Evolutionary conservation across 2,797 vertebrate species (phyloP).

Genomic region (Sebastiscus tertius): DNA sequence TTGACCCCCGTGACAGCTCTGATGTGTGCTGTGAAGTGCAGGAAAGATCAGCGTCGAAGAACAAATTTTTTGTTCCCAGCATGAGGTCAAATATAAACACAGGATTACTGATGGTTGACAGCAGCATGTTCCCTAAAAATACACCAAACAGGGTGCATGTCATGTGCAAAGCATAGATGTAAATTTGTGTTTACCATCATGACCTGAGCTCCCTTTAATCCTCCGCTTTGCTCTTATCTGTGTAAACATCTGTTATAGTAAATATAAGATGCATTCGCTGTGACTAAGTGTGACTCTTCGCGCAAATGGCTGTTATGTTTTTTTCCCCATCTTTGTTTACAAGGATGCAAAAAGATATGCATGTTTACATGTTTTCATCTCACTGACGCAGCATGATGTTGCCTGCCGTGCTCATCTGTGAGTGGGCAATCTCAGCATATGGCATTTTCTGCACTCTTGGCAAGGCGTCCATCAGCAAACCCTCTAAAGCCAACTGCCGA

Average conservation of each 20-base stretch:
- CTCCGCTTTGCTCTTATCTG: slow-evolving; percentile 7
- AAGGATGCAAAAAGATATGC: slow-evolving; percentile 28
- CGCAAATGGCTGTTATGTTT: slow-evolving; percentile 31
- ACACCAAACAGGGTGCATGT: neutral
- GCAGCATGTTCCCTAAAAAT: neutral
- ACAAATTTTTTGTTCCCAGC: neutral
- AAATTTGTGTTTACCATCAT: slow-evolving; percentile 42
- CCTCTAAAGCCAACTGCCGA: slow-evolving; percentile 59
- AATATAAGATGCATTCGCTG: neutral
- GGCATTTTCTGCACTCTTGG: slow-evolving; percentile 67
- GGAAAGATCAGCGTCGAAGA: slow-evolving; percentile 22
- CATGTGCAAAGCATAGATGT: neutral
- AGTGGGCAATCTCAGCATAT: slow-evolving; percentile 72
- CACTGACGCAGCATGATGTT: slow-evolving; percentile 61
- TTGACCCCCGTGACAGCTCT: slow-evolving; percentile 57
- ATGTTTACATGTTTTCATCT: slow-evolving; percentile 50
- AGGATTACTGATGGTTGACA: slow-evolving; percentile 26
- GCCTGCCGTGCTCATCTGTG: slow-evolving; percentile 31
- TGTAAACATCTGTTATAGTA: slow-evolving; percentile 36
- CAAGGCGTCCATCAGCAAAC: slow-evolving; percentile 28
- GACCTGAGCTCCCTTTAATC: slow-evolving; percentile 48
- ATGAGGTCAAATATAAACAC: slow-evolving; percentile 33
- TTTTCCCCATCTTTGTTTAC: slow-evolving; percentile 45
- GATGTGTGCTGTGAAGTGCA: slow-evolving; percentile 42
- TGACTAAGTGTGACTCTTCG: neutral